These are phyloP conservation scores for Mesopsocus fuscifrons DNA, from an alignment of 2,888 invertebrate genomes.

Conservation along the genomic window DNA sequence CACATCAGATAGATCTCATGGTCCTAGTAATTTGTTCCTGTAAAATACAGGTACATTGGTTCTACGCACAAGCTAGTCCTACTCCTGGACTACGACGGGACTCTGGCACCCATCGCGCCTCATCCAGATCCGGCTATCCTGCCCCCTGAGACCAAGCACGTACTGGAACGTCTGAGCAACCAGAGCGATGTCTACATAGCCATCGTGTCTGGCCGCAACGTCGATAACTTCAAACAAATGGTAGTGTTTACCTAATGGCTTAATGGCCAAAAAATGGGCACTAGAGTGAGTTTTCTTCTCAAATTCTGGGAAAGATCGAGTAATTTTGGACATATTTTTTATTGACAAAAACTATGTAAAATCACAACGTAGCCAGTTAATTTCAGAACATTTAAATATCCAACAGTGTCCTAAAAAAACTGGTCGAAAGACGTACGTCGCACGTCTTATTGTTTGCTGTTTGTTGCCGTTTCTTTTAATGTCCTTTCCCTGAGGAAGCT, in stretches of 20 bases:
- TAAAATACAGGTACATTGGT: constrained; percentile 55
- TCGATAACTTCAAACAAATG: constrained; percentile 76
- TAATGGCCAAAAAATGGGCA: no score
- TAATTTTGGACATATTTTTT: no score
- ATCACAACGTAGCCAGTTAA: no score
- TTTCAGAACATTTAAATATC: no score
- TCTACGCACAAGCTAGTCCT: constrained; percentile 69
- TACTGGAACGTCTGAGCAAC: constrained; percentile 62
- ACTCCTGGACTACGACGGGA: constrained; percentile 73
- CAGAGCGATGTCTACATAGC: constrained; percentile 75
- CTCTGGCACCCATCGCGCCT: constrained; percentile 71
- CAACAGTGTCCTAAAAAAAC: no score
- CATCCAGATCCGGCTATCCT: constrained; percentile 78
- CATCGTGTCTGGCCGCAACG: constrained; percentile 69
- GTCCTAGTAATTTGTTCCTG: constrained; percentile 15
- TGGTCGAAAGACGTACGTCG: no score
- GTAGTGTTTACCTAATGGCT: constrained; percentile 23
- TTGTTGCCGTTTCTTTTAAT: no score
- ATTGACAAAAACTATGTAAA: no score
- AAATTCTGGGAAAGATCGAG: no score
- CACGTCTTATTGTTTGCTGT: no score
- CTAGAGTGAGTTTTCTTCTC: no score
- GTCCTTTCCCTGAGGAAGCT: no score
- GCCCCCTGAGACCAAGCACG: constrained; percentile 66
- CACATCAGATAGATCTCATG: background rate